Evolutionary conservation across 2,888 invertebrate genomes (phyloP), one percentile per base, ranked within the genome.

Genomic region (Nomada hirtipes): DNA sequence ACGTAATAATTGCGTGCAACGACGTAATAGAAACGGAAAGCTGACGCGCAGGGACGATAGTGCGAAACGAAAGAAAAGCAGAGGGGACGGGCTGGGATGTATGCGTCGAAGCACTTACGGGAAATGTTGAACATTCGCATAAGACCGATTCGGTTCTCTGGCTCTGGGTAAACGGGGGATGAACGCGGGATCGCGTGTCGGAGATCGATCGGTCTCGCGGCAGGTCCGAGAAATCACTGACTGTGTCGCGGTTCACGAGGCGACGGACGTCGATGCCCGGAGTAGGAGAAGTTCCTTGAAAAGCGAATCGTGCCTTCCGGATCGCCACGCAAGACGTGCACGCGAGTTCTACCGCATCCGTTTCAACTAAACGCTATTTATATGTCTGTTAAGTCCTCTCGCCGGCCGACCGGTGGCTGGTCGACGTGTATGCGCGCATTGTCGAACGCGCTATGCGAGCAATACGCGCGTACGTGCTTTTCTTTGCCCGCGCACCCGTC

Each of bases 361-460:
- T 90, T 89, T 88, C 88, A 87, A 89, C 86, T 89, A 79, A 79
- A 79, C 89, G 91, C 91, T 91, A 91, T 91, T 91, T 91, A 91
- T 91, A 91, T 84, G 90, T 87, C 88, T 84, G 91, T 90, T 88
- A 88, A 89, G 87, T 86, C 87, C 84, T 88, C 91, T 88, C 74
- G 86, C 84, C 80, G 74, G 2, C 47, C 77, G 86, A 72, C 76
- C 72, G 83, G 78, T 83, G 79, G 71, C 78, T 84, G 74, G 76
- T 79, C 63, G 59, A 55, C 69, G 71, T 79, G 70, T 79, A 50
- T 47, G 78, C 83, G 75, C 79, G 85, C 84, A 73, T 87, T 85
- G 88, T 89, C 87, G 86, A 85, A 52, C 26, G 26, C 70, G 70
- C 23, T 77, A 81, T 78, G 83, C 80, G 82, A 84, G 83, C 79